Evolutionary conservation across 2,113 vertebrate species (phyloP), one percentile per base, ranked within the genome.

Genomic region (Mobula birostris): DNA sequence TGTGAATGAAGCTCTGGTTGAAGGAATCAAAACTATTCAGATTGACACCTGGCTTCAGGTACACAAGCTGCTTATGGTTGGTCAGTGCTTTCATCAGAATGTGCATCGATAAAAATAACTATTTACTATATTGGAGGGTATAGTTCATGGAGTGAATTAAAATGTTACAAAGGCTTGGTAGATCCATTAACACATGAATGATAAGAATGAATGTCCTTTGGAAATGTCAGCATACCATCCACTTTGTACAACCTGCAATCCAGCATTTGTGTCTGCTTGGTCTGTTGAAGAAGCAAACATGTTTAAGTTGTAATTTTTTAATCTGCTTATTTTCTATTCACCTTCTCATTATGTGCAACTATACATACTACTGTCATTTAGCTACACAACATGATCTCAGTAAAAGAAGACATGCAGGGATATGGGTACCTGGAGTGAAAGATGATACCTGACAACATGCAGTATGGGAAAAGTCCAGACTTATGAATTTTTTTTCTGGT

Each of bases 31-130:
- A 94, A 99, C 99, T 1, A 99, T 99, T 95, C 99, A 99, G 96
- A 99, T 99, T 87, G 99, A 99, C 95, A 99, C 99, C 1, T 99
- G 99, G 99, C 95, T 99, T 61, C 99, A 99, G 98, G 99, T 99
- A 96, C 96, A 78, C 9, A 94, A 94, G 29, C 76, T 21, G 32
- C 88, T 85, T 80, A 80, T 29, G 5, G 9, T 56, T 40, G 56
- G 36, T 40, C 9, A 15, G 21, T 15, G 40, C 40, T 94, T 94
- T 48, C 8, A 76, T 32, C 40, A 29, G 72, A 21, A 76, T 5
- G 36, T 94, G 61, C 36, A 29, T 24, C 1, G 40, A 9, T 32
- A 90, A 32, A 48, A 66, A 32, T 90, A 66, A 90, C 6, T 8
- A 11, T 1, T 9, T 66, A n/a, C 27, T 90, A 6, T 32, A 32